Base-by-base conservation (phyloP, 2,888 invertebrate species). In the Lasius platythorax region DNA sequence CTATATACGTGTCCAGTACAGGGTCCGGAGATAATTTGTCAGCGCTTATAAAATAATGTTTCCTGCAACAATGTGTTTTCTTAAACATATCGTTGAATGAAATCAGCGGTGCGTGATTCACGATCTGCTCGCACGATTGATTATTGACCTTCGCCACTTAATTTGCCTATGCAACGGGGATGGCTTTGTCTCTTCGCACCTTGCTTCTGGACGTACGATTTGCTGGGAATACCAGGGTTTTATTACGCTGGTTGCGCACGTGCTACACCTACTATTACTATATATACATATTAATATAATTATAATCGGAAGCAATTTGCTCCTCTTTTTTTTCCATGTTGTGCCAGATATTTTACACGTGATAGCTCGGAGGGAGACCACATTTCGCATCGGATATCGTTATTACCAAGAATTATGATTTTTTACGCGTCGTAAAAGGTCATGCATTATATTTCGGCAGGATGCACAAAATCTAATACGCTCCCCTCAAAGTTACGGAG, bases 221-320 rank as follows among this genome's bases (percentile, higher is more conserved):
- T 75, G 66, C 18, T 63, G 68, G 53, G 50, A 75, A 84, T 81
- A 82, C 75, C 67, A 12, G 37, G 18, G 11, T 28, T 23, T 23
- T 50, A 66, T 76, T 66, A 76, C 8, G 53, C n/a, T 46, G 2
- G 15, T 46, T 46, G 53, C 53, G 9, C 66, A 53, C 46, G 28
- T 58, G 43, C 63, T 64, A 33, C 28, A n/a, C 4, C n/a, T n/a
- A 2, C 5, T 23, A 28, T 68, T 50, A 66, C 76, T 43, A 75
- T 72, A 75, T 72, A 43, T 67, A 85, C 66, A 84, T 68, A 58
- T 58, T 66, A 58, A 72, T 37, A 23, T 87, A 88, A 89, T 88
- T 67, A 84, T 61, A 74, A 84, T 85, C 85, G 90, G 86, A 90
- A 90, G 76, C 74, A 90, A 87, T 90, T 90, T 87, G 43, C 56